These are phyloP conservation scores for Darevskia nairensis DNA, from an alignment of 2,797 vertebrate species.

Conservation along the genomic window DNA sequence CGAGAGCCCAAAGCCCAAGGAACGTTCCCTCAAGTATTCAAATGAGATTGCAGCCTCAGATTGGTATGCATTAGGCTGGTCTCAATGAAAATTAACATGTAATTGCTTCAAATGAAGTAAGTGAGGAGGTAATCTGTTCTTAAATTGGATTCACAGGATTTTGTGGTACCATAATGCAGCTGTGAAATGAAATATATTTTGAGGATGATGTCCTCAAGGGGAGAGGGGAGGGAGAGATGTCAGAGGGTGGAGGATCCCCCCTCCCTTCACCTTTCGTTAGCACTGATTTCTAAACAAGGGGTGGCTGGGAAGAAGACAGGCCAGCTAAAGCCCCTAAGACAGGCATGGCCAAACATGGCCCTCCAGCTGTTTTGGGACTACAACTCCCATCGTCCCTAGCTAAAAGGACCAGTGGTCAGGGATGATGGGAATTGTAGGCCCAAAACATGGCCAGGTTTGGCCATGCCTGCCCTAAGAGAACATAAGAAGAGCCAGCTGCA, in stretches of 20 bases:
- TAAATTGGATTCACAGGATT: slow-evolving; percentile 89
- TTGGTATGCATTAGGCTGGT: slow-evolving; percentile 89
- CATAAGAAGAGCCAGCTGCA: no score
- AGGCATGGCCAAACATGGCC: no score
- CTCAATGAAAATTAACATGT: slow-evolving; percentile 90
- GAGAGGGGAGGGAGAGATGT: slow-evolving; percentile 60
- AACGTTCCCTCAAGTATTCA: slow-evolving; percentile 84
- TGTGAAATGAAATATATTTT: slow-evolving; percentile 86
- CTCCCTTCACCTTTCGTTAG: slow-evolving; percentile 42
- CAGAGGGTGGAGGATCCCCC: slow-evolving; percentile 35
- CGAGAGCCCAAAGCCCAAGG: slow-evolving; percentile 74
- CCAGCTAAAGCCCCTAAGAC: no score
- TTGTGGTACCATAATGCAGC: slow-evolving; percentile 88
- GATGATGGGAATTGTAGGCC: no score
- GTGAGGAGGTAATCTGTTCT: slow-evolving; percentile 90
- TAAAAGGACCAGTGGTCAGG: no score
- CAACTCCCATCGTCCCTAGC: no score
- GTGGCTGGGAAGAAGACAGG: not conserved
- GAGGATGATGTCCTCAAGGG: slow-evolving; percentile 84
- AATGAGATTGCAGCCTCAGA: slow-evolving; percentile 85
- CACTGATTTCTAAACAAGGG: not conserved
- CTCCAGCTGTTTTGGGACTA: no score
- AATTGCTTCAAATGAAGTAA: slow-evolving; percentile 91
- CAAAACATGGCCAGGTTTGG: no score
- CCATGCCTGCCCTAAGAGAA: no score